Base-by-base conservation (phyloP, 2,888 invertebrate genomes). In the Ectemnius continuus region DNA sequence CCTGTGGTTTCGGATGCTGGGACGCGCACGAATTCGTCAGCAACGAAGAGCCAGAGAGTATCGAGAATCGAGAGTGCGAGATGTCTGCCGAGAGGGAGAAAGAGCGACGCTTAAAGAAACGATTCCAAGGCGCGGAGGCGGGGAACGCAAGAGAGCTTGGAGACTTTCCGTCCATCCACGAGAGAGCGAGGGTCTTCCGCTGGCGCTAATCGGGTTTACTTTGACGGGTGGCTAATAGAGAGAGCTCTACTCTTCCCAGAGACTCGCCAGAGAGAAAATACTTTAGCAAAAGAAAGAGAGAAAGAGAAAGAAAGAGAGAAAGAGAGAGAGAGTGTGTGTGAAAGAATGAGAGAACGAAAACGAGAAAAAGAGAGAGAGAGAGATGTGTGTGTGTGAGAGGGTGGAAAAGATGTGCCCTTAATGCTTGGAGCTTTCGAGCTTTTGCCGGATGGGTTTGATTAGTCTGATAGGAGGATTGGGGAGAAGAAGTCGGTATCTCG, bases 111-210 rank as follows among this genome's bases (percentile, higher is more conserved):
- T 23, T 23, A n/a, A 23, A 61, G 58, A 56, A 47, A 16, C n/a
- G 64, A 67, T 67, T n/a, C 28, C 20, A 20, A 23, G 23, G 3
- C n/a, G n/a, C n/a, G 23, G 23, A 3, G 23, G 2, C 1, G 57
- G 46, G 18, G 45, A 68, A 62, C 28, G 56, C 60, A 63, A 18
- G 68, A 18, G 68, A 69, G 70, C 76, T 70, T 70, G 68, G 73
- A 66, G 66, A 81, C 77, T 70, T 79, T 81, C 81, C 82, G 82
- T 81, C 81, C 81, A 77, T 68, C 79, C 60, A 68, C 52, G 67
- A 74, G 68, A 70, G 60, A 47, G 46, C 46, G 66, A 57, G 60
- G 52, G 52, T 65, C 23, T 60, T 67, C 63, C 67, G 67, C 46
- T 63, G 61, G 11, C 13, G 47, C 26, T 28, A 48, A 47, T 66